Evolutionary conservation across 1,140 invertebrate genomes (phyloP).

Genomic region (Leptopilina clavipes): DNA sequence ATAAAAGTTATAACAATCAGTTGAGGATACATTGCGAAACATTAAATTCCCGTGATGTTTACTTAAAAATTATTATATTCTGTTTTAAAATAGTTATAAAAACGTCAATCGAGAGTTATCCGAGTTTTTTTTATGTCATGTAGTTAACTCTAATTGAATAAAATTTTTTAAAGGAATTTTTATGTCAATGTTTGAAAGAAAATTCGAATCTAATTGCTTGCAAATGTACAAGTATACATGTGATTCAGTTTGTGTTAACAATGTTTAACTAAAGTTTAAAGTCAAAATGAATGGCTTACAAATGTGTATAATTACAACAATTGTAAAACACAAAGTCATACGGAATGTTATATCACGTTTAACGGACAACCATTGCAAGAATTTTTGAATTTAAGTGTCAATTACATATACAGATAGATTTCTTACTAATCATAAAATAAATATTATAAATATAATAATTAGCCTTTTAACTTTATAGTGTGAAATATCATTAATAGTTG

Average conservation of each 20-base stretch:
- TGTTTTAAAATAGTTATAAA: neutral
- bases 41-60: neutral
- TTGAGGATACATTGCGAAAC: neutral
- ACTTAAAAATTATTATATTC: neutral
- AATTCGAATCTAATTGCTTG: slow-evolving; percentile 2
- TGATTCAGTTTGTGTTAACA: neutral
- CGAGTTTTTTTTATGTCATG: neutral
- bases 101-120: neutral
- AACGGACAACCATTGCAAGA: neutral
- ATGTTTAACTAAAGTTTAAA: neutral
- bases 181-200: neutral
- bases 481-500: no score
- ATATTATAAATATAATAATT: no score
- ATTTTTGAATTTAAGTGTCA: no score
- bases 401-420: no score
- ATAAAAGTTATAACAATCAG: neutral
- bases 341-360: neutral
- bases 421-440: no score
- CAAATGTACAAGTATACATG: slow-evolving; percentile 16
- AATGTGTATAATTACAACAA: slow-evolving; percentile 6
- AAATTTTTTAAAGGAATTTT: neutral
- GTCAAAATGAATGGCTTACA: neutral
- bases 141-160: neutral
- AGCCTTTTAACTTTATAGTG: no score
- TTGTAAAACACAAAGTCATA: slow-evolving; percentile 19